Percentiles rank a stretch among this genome's conserved stretches.
phyloP scores from a whole-genome alignment of 1,140 invertebrate species.

The Pseudachorutes palmiensis region DNA sequence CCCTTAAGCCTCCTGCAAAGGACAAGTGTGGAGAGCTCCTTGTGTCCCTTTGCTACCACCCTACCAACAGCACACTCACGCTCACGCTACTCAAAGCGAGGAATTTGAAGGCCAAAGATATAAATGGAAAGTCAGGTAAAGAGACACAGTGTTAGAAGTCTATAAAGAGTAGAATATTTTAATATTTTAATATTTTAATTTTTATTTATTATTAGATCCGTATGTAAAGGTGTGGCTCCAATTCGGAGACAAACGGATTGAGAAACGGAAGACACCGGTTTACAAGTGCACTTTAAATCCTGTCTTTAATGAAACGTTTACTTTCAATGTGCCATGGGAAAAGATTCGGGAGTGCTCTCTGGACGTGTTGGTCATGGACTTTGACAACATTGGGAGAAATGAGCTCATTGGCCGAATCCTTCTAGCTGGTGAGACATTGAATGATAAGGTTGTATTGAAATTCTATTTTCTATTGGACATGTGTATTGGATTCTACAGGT shows the following conservation, averaged over 20 bases:
- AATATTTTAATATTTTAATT: too few relatives aligned
- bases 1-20: slow-evolving; percentile 81
- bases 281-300: slow-evolving; percentile 68
- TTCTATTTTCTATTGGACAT: slow-evolving; percentile 65
- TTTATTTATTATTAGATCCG: slow-evolving; percentile 69
- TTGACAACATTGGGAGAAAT: slow-evolving; percentile 86
- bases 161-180: background rate
- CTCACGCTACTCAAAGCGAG: slow-evolving; percentile 80
- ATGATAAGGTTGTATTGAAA: too few relatives aligned
- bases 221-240: slow-evolving; percentile 95
- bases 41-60: slow-evolving; percentile 83
- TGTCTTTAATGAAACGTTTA: slow-evolving; percentile 87
- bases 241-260: slow-evolving; percentile 84
- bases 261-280: slow-evolving; percentile 91
- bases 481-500: slow-evolving; percentile 50
- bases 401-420: slow-evolving; percentile 84
- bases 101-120: slow-evolving; percentile 87
- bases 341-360: slow-evolving; percentile 85
- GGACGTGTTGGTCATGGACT: slow-evolving; percentile 89
- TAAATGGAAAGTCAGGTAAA: slow-evolving; percentile 89
- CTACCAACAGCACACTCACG: slow-evolving; percentile 78
- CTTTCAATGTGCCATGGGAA: slow-evolving; percentile 88
- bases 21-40: slow-evolving; percentile 85
- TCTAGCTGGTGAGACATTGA: slow-evolving; percentile 62
- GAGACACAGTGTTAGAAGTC: background rate